Evolutionary conservation across 2,888 invertebrate species (phyloP).

Genomic region (Metacarcinus magister): DNA sequence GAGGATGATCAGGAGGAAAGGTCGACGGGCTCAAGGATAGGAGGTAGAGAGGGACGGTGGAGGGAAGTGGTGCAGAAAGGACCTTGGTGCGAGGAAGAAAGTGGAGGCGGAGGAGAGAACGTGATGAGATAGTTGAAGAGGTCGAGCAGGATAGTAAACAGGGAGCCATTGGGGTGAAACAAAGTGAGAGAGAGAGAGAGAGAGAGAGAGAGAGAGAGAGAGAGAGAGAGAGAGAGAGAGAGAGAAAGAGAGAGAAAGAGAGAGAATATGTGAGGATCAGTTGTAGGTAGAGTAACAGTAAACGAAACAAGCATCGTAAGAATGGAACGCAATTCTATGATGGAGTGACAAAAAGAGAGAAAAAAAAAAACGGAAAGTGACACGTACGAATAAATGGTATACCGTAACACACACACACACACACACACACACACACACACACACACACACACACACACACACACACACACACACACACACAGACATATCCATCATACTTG

Average conservation of each 20-base stretch:
- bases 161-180: background rate
- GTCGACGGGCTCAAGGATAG: background rate
- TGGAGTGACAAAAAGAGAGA: background rate
- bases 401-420: constrained; percentile 1
- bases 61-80: background rate
- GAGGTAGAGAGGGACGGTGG: constrained; percentile 22
- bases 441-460: constrained; percentile 40
- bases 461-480: background rate
- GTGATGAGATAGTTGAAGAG: constrained; percentile 8
- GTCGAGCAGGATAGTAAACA: background rate
- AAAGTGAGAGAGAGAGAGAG: constrained; percentile 58
- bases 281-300: background rate
- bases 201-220: constrained; percentile 53
- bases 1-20: constrained; percentile 34
- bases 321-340: background rate
- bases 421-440: constrained; percentile 47
- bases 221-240: constrained; percentile 48
- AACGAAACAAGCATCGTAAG: background rate
- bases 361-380: too few species aligned
- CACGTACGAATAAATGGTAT: too few species aligned
- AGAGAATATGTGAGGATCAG: too few species aligned
- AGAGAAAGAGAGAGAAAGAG: background rate
- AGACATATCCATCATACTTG: background rate
- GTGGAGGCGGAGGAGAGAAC: background rate
- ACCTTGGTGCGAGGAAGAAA: background rate